Evolutionary conservation across 1,140 invertebrate genomes (phyloP).

Genomic region (Cheumatopsyche charites): DNA sequence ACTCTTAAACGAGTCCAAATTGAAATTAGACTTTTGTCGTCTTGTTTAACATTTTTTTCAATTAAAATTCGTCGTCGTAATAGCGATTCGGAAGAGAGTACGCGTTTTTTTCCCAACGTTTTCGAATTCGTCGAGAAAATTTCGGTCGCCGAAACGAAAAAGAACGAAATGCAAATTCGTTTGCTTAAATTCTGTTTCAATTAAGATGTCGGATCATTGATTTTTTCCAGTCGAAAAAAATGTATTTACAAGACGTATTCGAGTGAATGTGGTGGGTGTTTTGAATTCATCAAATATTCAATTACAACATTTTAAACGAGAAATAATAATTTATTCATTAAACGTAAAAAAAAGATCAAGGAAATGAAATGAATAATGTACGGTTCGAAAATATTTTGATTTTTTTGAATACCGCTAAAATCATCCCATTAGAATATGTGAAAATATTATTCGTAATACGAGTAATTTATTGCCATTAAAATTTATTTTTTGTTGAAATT

Average conservation of each 20-base stretch:
- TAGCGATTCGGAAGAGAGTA: background rate
- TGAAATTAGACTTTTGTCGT: conserved; percentile 19
- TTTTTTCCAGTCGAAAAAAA: background rate
- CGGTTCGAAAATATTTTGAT: too few relatives aligned
- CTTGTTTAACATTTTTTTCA: conserved; percentile 21
- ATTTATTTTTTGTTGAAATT: too few relatives aligned
- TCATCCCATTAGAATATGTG: too few relatives aligned
- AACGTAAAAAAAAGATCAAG: too few relatives aligned
- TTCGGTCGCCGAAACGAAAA: background rate
- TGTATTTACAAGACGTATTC: too few relatives aligned
- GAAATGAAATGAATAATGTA: too few relatives aligned
- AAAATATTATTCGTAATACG: too few relatives aligned
- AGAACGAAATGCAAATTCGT: conserved; percentile 30
- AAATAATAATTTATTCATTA: background rate
- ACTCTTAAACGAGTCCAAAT: conserved; percentile 16
- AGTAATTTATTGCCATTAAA: too few relatives aligned
- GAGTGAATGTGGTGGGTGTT: too few relatives aligned
- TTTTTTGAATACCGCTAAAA: too few relatives aligned
- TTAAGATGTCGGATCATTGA: conserved; percentile 24
- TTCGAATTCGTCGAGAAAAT: background rate
- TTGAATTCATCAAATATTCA: too few relatives aligned
- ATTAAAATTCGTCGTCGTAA: background rate
- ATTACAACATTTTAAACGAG: too few relatives aligned
- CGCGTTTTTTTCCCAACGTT: background rate
- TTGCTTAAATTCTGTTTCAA: conserved; percentile 31